Evolutionary conservation across 2,113 vertebrate genomes (phyloP), one percentile per base, ranked within the genome.

Genomic region (Phyllopteryx taeniolatus): DNA sequence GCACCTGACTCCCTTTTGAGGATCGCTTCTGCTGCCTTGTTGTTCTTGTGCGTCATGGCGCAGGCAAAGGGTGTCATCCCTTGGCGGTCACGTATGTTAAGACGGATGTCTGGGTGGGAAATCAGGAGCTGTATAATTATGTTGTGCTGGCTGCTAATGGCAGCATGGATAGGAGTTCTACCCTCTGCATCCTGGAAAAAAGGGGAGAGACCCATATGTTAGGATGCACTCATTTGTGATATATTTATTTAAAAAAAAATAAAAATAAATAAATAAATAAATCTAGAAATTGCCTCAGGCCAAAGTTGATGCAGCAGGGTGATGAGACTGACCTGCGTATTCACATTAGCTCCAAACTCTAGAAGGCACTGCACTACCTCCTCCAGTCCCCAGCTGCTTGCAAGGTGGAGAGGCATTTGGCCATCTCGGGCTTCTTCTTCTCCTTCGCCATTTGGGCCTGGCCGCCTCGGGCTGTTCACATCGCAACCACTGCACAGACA

Each of bases 11-110:
- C 98, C 77, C 98, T 94, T 82, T 98, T 98, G 6, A 99, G 87
- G 81, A 99, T 98, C 7, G 96, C 94, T 79, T 99, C 97, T 0
- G 98, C 98, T 0, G 98, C 97, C 83, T 97, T 99, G 75, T 99
- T 99, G 80, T 98, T 99, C 90, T 98, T 99, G 65, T 95, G 95
- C 0, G 96, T 98, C 98, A 99, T 99, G 57, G 97, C 98, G 17
- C 98, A 99, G 65, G 97, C 96, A 14, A 99, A 98, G 0, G 98
- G 98, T 5, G 97, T 99, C 93, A 96, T 94, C 75, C 97, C 96
- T 85, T 97, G 98, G 51, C 98, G 93, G 87, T 99, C 98, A 15
- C 98, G 94, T 8, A 95, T 85, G 15, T 92, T 96, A 19, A 99
- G 87, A 65, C 95, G 95, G 82, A 99, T 98, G 42, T 96, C 94